phyloP scores from a whole-genome alignment of 2,797 vertebrate genomes.

The Chelon labrosus region DNA sequence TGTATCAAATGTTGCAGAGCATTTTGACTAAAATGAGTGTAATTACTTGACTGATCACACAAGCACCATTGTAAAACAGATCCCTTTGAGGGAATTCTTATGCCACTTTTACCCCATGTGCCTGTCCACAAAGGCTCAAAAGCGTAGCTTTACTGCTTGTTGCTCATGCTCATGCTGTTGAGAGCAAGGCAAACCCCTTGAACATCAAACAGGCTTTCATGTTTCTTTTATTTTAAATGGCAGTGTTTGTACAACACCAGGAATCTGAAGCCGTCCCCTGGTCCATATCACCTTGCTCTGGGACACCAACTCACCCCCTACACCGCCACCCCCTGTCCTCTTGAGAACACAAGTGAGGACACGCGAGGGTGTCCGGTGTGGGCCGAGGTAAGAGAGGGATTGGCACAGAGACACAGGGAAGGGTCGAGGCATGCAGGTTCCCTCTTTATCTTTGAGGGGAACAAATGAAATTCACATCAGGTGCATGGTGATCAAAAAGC shows the following conservation, averaged over 20 bases:
- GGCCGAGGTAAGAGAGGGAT: slow-evolving; percentile 32
- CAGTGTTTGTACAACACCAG: slow-evolving; percentile 72
- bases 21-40: slow-evolving; percentile 23
- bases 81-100: slow-evolving; percentile 43
- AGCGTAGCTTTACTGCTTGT: slow-evolving; percentile 37
- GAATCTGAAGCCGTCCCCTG: slow-evolving; percentile 66
- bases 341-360: slow-evolving; percentile 17
- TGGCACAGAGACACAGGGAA: slow-evolving; percentile 18
- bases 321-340: background rate
- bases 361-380: slow-evolving; percentile 25
- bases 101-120: slow-evolving; percentile 24
- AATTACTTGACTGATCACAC: slow-evolving; percentile 47
- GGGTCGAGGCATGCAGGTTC: slow-evolving; percentile 14
- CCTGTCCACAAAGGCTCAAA: slow-evolving; percentile 48
- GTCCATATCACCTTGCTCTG: slow-evolving; percentile 25
- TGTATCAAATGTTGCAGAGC: slow-evolving; percentile 27
- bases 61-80: background rate
- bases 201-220: slow-evolving; percentile 83
- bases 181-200: slow-evolving; percentile 71
- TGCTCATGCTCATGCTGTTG: slow-evolving; percentile 47
- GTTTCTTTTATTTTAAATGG: slow-evolving; percentile 82
- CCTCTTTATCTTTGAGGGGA: slow-evolving; percentile 50
- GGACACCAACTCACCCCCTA: slow-evolving; percentile 8
- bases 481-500: slow-evolving; percentile 62
- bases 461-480: slow-evolving; percentile 64